phyloP scores from a whole-genome alignment of 2,797 vertebrate species.

The Oryzias sinensis region DNA sequence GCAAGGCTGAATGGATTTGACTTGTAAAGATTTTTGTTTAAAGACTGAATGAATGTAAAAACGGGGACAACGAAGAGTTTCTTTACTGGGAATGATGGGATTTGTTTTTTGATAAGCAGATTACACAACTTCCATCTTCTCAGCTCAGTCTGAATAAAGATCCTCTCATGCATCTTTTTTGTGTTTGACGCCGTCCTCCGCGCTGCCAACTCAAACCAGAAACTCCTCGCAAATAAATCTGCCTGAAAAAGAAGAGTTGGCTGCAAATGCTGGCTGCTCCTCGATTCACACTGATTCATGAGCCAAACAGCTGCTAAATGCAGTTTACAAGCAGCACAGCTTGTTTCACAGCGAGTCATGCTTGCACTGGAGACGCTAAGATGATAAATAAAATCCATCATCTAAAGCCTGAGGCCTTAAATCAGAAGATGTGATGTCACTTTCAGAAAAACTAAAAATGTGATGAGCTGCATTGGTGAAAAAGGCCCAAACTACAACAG shows the following conservation, averaged over 20 bases:
- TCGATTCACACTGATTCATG: slow-evolving; percentile 57
- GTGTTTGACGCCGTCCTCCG: too few relatives aligned
- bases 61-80: slow-evolving; percentile 29
- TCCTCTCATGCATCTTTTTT: too few relatives aligned
- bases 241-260: too few relatives aligned
- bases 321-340: slow-evolving; percentile 9
- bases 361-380: slow-evolving; percentile 10
- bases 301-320: slow-evolving; percentile 30
- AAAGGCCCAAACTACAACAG: slow-evolving; percentile 1
- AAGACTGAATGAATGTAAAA: slow-evolving; percentile 26
- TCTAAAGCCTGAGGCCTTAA: background rate
- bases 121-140: too few relatives aligned
- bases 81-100: slow-evolving; percentile 19
- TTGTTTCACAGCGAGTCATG: slow-evolving; percentile 20
- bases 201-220: too few relatives aligned
- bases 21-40: background rate
- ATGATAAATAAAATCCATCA: background rate
- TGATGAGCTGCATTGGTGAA: too few relatives aligned
- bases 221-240: too few relatives aligned
- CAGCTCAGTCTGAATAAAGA: too few relatives aligned
- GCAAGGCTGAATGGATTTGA: background rate
- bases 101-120: too few relatives aligned
- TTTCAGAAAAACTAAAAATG: background rate
- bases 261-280: background rate
- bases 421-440: background rate